Conservation (phyloP, 2,797 vertebrate species). For the Pelochelys cantorii region DNA sequence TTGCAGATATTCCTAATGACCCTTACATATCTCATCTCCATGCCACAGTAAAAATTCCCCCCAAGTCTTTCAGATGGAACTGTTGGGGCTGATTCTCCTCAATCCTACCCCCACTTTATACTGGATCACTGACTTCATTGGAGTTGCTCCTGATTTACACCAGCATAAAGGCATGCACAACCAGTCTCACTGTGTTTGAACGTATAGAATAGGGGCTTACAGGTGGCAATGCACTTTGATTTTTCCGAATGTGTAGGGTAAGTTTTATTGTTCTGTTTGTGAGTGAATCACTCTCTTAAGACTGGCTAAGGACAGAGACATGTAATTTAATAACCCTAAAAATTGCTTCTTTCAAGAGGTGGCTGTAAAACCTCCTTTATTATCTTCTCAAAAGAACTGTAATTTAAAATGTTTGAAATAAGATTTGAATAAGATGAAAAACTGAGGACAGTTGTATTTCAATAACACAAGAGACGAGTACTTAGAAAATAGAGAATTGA, state of each 20-base stretch:
- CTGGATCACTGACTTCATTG: not conserved
- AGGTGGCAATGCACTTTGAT: not conserved
- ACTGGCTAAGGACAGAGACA: not conserved
- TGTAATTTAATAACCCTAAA: not conserved
- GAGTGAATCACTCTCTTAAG: not conserved
- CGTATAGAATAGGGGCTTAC: not conserved
- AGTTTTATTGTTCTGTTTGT: not conserved
- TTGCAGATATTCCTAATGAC: not conserved
- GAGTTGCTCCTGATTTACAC: not conserved
- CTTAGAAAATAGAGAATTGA: not conserved
- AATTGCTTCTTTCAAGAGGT: slow-evolving; percentile 34
- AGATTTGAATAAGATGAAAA: slow-evolving; percentile 22
- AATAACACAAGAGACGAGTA: not conserved
- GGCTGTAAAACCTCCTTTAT: not conserved
- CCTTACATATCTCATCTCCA: not conserved
- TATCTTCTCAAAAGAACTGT: slow-evolving; percentile 27
- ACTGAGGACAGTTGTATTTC: slow-evolving; percentile 17
- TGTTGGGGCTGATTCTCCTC: not conserved
- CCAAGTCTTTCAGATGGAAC: not conserved
- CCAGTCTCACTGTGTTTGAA: not conserved
- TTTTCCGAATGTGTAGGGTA: not conserved
- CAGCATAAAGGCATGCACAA: not conserved
- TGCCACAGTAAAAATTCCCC: not conserved
- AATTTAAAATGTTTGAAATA: slow-evolving; percentile 28
- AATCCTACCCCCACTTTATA: not conserved